Evolutionary conservation across 2,113 vertebrate species (phyloP), one percentile per base, ranked within the genome.

Genomic region (Psettodes erumei): DNA sequence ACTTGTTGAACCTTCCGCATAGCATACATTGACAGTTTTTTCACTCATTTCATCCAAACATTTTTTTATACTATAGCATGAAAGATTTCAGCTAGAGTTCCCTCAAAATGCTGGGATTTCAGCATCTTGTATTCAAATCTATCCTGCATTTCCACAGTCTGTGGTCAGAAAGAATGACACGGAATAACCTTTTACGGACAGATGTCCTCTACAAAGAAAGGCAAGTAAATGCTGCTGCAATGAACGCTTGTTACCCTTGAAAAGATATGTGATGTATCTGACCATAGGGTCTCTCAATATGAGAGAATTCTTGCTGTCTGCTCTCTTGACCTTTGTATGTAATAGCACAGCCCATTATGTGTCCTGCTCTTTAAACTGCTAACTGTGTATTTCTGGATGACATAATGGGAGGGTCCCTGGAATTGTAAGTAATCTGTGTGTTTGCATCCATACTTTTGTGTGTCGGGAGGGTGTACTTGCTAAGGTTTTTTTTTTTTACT

Each of bases 351-450:
- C 45, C 3, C 48, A 23, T 27, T 61, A 40, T 72, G 6, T 43
- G 16, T 25, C 23, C 47, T 21, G 19, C 27, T 42, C 21, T 60
- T 27, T 48, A 7, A 71, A 47, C 43, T 62, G 35, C 21, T 79
- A 32, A 19, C 6, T 11, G 30, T 5, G 4, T 50, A 35, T 65
- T 64, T 65, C 16, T 61, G 4, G 42, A 48, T 60, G 40, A 66
- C 68, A 58, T 35, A 60, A 59, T 59, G 45, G 69, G 38, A 33
- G 11, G 28, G 3, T 30, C 33, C 19, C 16, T 81, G 32, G 43
- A 58, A 62, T 55, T 19, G 19, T 28, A 60, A 56, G 37, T 58
- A 13, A 59, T 53, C 33, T 25, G 8, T 10, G 43, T 23, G 28
- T 56, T 38, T 37, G 35, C 28, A 58, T 79, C 37, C 8, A 43